A percentile compares a stretch with the other conserved stretches of the same genome.
Evolutionary conservation across 2,797 vertebrate species (phyloP).

Genomic region (Pseudochirops cupreus): DNA sequence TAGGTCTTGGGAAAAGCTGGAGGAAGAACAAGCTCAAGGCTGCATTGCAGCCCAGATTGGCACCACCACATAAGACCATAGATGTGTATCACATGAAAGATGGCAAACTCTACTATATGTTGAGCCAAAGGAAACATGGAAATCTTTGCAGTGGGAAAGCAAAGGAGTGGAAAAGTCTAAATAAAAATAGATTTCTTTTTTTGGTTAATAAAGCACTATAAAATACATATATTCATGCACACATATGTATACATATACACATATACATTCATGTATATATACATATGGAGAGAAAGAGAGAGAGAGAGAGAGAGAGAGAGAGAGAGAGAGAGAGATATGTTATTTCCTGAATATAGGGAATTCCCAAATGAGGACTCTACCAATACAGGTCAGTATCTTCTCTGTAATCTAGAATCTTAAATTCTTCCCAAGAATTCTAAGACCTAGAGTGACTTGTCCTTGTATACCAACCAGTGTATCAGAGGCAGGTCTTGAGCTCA

Average conservation of each 20-base stretch:
- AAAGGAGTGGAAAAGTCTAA: neutral
- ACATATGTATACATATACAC: no score
- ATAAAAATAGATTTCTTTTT: neutral
- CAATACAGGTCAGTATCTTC: neutral
- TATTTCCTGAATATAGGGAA: neutral
- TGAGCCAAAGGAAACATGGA: slow-evolving; percentile 19
- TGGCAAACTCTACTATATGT: neutral
- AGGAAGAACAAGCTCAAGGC: slow-evolving; percentile 14
- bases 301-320: no score
- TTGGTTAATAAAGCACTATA: neutral
- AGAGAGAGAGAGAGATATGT: neutral
- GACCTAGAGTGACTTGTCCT: neutral
- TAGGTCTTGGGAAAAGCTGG: neutral
- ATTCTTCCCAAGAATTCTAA: neutral
- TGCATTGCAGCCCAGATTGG: slow-evolving; percentile 1
- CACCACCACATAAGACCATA: neutral
- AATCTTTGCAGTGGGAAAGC: neutral
- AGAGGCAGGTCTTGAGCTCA: neutral
- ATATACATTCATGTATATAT: no score
- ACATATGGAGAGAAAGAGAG: no score
- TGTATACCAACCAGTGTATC: neutral
- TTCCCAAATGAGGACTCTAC: neutral
- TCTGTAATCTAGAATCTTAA: neutral
- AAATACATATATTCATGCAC: neutral
- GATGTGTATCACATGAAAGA: slow-evolving; percentile 16